Evolutionary conservation across 1,140 invertebrate genomes (phyloP), one percentile per base, ranked within the genome.

Genomic region (Brachionus plicatilis): DNA sequence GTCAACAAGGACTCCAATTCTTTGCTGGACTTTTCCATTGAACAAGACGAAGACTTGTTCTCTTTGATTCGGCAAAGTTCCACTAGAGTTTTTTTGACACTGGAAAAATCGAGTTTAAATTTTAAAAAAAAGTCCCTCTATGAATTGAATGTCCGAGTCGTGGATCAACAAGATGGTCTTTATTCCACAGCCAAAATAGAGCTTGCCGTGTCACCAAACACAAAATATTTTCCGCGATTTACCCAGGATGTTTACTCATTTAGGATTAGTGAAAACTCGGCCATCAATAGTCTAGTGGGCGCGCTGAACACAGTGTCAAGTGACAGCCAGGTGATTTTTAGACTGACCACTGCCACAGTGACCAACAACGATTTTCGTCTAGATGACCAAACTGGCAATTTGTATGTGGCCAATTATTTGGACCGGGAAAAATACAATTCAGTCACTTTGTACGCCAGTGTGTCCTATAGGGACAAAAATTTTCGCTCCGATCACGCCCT

Each of bases 51-150:
- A 33, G 37, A 80, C n/a, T 14, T 33, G 41, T 82, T 82, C 17
- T 41, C 72, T 9, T n/a, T 82, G 8, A 82, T 82, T 29, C 41
- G 60, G 41, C 79, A 82, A 82, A 29, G 20, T 20, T 65, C 56
- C 2, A 60, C n/a, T 2, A 82, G 53, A 43, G 2, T 37, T 47
- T 82, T 65, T 82, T 47, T 82, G 14, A 82, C 50, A 11, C 41
- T 82, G 5, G 65, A 60, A 65, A 60, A 68, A 53, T 80, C 76
- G 20, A 82, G 65, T 82, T 66, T 82, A 66, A 82, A 82, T 37
- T 82, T 45, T 65, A 82, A 82, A 27, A 60, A 68, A 65, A 65
- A 43, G 14, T 82, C 79, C n/a, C 2, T 33, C n/a, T 82, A 82
- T 68, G 53, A 82, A 24, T 68, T 82, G 8, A 68, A 27, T 45